Evolutionary conservation across 1,140 invertebrate species (phyloP), one percentile per base, ranked within the genome.

Genomic region (Monochamus saltuarius): DNA sequence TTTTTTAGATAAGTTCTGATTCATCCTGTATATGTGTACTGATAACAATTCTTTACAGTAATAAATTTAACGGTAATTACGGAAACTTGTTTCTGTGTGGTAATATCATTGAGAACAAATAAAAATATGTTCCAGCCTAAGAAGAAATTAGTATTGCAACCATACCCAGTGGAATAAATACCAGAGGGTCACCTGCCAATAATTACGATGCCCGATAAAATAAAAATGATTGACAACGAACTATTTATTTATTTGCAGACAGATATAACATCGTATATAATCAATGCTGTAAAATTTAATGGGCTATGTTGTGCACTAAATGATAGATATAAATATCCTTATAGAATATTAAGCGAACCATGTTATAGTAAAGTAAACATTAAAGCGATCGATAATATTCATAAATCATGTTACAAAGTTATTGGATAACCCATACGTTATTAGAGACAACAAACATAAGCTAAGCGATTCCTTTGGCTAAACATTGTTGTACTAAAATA

Each of bases 351-450:
- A 47, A 61, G 46, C 49, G n/a, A 46, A 38, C 52, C 43, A 42
- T 61, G 45, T 61, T 61, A 36, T 35, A 61, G 59, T 47, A 38
- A 58, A 54, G 61, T 56, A 58, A 62, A 58, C 61, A 62, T 39
- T 39, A 14, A 38, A 22, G 22, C 29, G 61, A 54, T 62, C 61
- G 56, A 62, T 62, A 62, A 62, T 62, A 58, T 62, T 50, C 56
- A 62, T 62, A 62, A 62, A 62, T 62, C 61, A 62, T 54, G 35
- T 45, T 62, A 53, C 61, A 58, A 58, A 62, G 55, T 62, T 42
- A 58, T 51, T 45, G 61, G 54, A 62, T 38, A 50, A 49, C 34
- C 35, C 56, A 57, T 57, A 49, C 56, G 17, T 49, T 57, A 57
- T 50, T 57, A 49, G 49, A 57, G 56, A 50, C 56, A 57, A 57